Conservation (phyloP, 1,140 invertebrate genomes). For the Eriosoma lanigerum region DNA sequence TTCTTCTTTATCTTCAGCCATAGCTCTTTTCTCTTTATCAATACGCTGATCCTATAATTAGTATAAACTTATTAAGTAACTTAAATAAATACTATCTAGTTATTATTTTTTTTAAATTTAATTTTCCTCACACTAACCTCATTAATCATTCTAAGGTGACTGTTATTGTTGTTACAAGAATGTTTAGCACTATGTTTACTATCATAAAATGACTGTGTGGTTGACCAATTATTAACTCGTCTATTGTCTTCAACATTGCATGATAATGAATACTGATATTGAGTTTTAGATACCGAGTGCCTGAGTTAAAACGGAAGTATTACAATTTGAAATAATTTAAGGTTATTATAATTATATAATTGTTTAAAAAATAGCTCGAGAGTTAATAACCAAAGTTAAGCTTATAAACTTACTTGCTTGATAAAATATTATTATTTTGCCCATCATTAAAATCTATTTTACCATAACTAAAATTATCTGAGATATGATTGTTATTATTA, state of each 20-base stretch:
- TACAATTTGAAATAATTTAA: slow-evolving; percentile 2
- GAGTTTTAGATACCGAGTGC: slow-evolving; percentile 3
- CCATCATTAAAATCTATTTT: slow-evolving; percentile 41
- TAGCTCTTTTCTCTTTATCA: slow-evolving; percentile 41
- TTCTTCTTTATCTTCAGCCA: slow-evolving; percentile 47
- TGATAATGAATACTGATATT: slow-evolving; percentile 28
- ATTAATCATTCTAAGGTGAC: slow-evolving; percentile 41
- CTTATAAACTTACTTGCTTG: slow-evolving; percentile 31
- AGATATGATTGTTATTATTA: slow-evolving; percentile 23
- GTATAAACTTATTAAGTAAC: not conserved
- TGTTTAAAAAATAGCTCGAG: not conserved
- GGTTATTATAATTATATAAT: not conserved
- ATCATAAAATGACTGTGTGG: slow-evolving; percentile 34
- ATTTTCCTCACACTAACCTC: slow-evolving; percentile 13
- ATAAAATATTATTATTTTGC: slow-evolving; percentile 27
- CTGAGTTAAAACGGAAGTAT: slow-evolving; percentile 17
- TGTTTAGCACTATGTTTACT: slow-evolving; percentile 38
- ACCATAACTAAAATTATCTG: slow-evolving; percentile 29
- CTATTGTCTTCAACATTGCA: slow-evolving; percentile 31
- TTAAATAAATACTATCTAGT: not conserved
- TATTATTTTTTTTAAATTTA: not conserved
- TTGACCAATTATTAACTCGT: slow-evolving; percentile 36
- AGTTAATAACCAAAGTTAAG: not conserved
- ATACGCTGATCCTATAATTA: slow-evolving; percentile 3
- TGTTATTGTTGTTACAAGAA: slow-evolving; percentile 37